Conservation (phyloP, 2,888 invertebrate species). For the Emmelina monodactyla region DNA sequence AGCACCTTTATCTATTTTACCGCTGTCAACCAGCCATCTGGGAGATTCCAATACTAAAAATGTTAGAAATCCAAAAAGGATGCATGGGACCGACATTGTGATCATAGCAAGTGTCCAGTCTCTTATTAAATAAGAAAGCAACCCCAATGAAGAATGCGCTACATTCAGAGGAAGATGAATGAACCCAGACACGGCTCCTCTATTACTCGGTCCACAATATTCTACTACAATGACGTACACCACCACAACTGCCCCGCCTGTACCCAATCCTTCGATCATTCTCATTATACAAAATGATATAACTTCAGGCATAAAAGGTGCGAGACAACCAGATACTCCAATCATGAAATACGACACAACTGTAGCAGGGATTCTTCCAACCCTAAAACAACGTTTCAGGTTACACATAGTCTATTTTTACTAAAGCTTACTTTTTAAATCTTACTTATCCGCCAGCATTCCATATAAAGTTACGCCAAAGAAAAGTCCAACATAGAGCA, state of each 20-base stretch:
- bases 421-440: too few species aligned
- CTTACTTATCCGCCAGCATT: conserved; percentile 39
- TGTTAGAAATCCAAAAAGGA: conserved; percentile 23
- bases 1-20: conserved; percentile 24
- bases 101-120: conserved; percentile 35
- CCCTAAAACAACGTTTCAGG: conserved; percentile 23
- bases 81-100: conserved; percentile 35
- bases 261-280: conserved; percentile 36
- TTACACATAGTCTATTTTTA: too few species aligned
- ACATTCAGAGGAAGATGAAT: conserved; percentile 40
- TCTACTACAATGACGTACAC: conserved; percentile 38
- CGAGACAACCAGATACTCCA: conserved; percentile 28
- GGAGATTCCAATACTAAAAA: conserved; percentile 38
- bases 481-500: conserved; percentile 34
- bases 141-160: conserved; percentile 33
- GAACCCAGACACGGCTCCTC: conserved; percentile 35
- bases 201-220: conserved; percentile 30
- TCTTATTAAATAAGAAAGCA: conserved; percentile 36
- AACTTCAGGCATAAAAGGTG: conserved; percentile 29
- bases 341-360: conserved; percentile 23
- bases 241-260: conserved; percentile 38
- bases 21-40: conserved; percentile 44
- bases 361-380: conserved; percentile 31
- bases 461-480: conserved; percentile 36
- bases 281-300: conserved; percentile 30